Conservation (phyloP, 2,113 vertebrate species). For the Elanoides forficatus region DNA sequence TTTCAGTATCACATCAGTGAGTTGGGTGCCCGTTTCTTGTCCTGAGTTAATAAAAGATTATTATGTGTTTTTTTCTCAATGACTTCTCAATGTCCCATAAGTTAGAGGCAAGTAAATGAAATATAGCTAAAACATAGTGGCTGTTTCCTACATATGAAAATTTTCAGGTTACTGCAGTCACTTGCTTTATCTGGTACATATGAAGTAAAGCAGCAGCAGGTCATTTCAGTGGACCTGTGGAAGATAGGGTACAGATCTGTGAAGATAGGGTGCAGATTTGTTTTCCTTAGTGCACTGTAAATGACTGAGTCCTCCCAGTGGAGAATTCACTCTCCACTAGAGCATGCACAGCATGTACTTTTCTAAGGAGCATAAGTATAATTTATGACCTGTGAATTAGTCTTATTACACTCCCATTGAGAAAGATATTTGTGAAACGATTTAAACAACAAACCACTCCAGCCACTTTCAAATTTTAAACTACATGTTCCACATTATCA, state of each 20-base stretch:
- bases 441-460: neutral
- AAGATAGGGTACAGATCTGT: neutral
- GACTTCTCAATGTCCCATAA: neutral
- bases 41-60: neutral
- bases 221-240: neutral
- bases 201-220: neutral
- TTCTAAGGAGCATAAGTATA: neutral
- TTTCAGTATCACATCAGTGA: neutral
- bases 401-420: neutral
- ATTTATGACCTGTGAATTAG: neutral
- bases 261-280: neutral
- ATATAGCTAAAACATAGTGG: neutral
- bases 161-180: neutral
- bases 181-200: neutral
- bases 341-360: accelerated
- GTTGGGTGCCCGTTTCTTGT: neutral
- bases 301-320: neutral
- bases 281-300: neutral
- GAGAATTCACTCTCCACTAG: neutral
- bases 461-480: neutral
- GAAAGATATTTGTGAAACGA: neutral
- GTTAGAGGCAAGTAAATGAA: neutral
- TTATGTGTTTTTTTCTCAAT: neutral
- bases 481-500: neutral
- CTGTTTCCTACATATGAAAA: neutral